These are phyloP conservation scores for Hylaeus anthracinus DNA, from an alignment of 1,140 invertebrate species.

Conservation along the genomic window DNA sequence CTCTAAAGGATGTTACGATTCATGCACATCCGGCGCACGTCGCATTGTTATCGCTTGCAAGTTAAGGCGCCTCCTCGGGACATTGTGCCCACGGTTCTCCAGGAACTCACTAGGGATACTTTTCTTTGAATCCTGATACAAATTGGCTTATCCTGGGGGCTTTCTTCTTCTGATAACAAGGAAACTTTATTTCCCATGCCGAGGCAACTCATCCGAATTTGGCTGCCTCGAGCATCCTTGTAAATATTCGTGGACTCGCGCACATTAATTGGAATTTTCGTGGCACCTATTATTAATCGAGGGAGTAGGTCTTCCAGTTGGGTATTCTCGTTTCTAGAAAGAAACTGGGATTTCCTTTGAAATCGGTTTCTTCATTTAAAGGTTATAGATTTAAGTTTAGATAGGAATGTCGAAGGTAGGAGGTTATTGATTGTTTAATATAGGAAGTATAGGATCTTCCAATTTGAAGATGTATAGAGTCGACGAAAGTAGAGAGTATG, in stretches of 20 bases:
- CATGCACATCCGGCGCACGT: constrained; percentile 6
- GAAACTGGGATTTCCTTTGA: no score
- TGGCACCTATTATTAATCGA: no score
- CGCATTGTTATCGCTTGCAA: constrained; percentile 31
- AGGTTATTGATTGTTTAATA: no score
- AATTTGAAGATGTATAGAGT: no score
- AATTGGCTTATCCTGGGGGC: background rate
- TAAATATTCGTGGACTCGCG: background rate
- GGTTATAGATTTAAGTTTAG: no score
- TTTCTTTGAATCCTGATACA: background rate
- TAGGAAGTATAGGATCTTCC: no score
- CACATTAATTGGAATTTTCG: no score
- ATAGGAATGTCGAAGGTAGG: no score
- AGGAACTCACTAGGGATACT: background rate
- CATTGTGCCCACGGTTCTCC: background rate
- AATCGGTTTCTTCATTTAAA: no score
- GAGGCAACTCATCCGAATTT: background rate
- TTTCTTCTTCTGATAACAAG: background rate
- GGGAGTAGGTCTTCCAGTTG: no score
- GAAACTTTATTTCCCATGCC: background rate
- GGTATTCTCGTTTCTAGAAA: no score
- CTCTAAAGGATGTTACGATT: constrained; percentile 15
- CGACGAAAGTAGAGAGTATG: no score
- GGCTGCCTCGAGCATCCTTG: background rate
- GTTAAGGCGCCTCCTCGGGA: constrained; percentile 8